Conservation (phyloP, 2,888 invertebrate genomes). For the Entomobrya multifasciata region DNA sequence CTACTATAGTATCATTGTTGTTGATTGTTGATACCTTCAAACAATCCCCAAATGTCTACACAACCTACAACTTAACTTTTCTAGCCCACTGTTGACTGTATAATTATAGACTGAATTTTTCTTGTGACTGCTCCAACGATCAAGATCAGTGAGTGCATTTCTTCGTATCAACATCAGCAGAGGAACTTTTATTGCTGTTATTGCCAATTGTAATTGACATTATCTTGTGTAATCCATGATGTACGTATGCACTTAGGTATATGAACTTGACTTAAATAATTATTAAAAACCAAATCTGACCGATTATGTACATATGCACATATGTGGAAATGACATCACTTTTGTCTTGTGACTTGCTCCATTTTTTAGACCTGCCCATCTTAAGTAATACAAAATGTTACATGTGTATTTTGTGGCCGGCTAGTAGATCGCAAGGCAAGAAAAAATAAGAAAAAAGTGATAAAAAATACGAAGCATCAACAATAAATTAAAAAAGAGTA, state of each 20-base stretch:
- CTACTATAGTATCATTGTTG: background rate
- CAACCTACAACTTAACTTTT: background rate
- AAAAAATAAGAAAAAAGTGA: background rate
- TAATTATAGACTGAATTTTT: too few species aligned
- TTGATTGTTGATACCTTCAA: background rate
- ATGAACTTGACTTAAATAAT: slow-evolving; percentile 4
- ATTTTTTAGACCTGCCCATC: slow-evolving; percentile 61
- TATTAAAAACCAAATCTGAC: background rate
- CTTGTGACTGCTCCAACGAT: too few species aligned
- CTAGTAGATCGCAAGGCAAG: background rate
- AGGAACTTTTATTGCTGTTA: background rate
- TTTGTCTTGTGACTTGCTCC: background rate
- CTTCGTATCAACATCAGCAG: background rate
- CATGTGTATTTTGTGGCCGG: background rate
- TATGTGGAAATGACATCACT: background rate
- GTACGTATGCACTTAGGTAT: background rate
- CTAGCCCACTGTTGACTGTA: background rate
- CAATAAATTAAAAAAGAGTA: too few species aligned
- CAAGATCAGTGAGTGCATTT: too few species aligned
- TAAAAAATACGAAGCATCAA: background rate
- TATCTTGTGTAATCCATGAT: slow-evolving; percentile 21
- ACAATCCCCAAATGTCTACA: background rate
- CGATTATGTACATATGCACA: background rate
- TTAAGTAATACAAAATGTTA: slow-evolving; percentile 8
- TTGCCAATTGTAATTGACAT: slow-evolving; percentile 24